These are phyloP conservation scores for Trichacis sp. DNA, from an alignment of 2,888 invertebrate genomes.

Conservation along the genomic window DNA sequence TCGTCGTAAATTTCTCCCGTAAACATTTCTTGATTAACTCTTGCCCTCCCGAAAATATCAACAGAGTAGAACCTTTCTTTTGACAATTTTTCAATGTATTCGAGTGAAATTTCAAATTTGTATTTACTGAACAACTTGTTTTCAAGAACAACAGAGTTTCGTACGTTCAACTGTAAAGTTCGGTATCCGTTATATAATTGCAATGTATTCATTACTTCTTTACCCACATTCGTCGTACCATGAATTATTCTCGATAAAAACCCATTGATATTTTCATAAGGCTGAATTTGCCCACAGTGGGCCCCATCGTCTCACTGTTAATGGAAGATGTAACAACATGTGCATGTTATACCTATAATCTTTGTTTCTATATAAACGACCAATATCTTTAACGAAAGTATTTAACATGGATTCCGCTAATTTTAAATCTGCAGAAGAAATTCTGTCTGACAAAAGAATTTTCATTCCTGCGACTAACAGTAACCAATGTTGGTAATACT, in stretches of 20 bases:
- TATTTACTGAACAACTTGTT: background rate
- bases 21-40: constrained; percentile 4
- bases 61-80: background rate
- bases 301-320: constrained; percentile 10
- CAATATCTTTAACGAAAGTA: constrained; percentile 9
- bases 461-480: constrained; percentile 3
- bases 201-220: constrained; percentile 7
- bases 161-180: constrained; percentile 1
- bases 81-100: background rate
- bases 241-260: constrained; percentile 13
- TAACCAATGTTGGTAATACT: constrained; percentile 14
- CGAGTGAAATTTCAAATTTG: background rate
- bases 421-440: constrained; percentile 8
- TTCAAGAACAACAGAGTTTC: constrained; percentile 6
- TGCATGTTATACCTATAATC: constrained; percentile 5
- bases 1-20: background rate
- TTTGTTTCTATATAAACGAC: background rate
- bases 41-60: background rate
- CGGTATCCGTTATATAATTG: background rate
- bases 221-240: constrained; percentile 3
- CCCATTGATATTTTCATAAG: constrained; percentile 12
- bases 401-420: background rate
- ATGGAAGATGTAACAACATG: constrained; percentile 1
- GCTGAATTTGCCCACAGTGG: constrained; percentile 10
- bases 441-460: constrained; percentile 1